A percentile compares a stretch with the other conserved stretches of the same genome.
Evolutionary conservation across 2,797 vertebrate genomes (phyloP).

Genomic region (Sebastes umbrosus): DNA sequence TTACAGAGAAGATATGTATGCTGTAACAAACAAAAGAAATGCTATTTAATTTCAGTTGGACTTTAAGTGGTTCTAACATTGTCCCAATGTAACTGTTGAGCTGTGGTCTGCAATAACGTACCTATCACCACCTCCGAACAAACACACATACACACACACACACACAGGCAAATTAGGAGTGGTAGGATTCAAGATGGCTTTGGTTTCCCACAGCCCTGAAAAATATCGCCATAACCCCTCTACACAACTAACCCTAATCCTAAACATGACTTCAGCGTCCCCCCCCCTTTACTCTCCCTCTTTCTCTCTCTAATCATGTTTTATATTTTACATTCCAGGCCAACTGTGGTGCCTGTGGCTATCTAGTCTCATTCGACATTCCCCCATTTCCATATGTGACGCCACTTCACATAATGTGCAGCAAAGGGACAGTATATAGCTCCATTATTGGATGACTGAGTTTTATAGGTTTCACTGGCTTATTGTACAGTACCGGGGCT

Average conservation of each 20-base stretch:
- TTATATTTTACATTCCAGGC: constrained; percentile 69
- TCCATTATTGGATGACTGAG: constrained; percentile 15
- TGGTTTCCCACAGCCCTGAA: constrained; percentile 53
- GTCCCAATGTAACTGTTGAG: neutral
- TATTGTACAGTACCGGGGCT: constrained; percentile 15
- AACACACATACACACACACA: neutral
- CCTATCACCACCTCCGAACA: neutral
- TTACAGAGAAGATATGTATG: neutral
- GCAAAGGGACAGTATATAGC: constrained; percentile 40
- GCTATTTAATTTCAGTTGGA: neutral
- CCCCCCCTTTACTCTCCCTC: constrained; percentile 3
- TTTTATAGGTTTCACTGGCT: constrained; percentile 40
- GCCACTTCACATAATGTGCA: constrained; percentile 48
- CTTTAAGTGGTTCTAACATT: neutral
- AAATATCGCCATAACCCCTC: constrained; percentile 52
- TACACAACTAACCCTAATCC: constrained; percentile 63
- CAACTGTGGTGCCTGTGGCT: constrained; percentile 68
- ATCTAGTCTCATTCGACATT: constrained; percentile 61
- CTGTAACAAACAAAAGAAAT: neutral
- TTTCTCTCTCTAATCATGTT: constrained; percentile 65
- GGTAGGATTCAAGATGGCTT: constrained; percentile 18
- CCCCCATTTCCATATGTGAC: constrained; percentile 54
- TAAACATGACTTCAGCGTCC: constrained; percentile 67
- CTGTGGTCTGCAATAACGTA: constrained; percentile 10
- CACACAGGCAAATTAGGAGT: neutral